These are phyloP conservation scores for Equus quagga DNA, from an alignment of 2,113 vertebrate species.

Conservation along the genomic window DNA sequence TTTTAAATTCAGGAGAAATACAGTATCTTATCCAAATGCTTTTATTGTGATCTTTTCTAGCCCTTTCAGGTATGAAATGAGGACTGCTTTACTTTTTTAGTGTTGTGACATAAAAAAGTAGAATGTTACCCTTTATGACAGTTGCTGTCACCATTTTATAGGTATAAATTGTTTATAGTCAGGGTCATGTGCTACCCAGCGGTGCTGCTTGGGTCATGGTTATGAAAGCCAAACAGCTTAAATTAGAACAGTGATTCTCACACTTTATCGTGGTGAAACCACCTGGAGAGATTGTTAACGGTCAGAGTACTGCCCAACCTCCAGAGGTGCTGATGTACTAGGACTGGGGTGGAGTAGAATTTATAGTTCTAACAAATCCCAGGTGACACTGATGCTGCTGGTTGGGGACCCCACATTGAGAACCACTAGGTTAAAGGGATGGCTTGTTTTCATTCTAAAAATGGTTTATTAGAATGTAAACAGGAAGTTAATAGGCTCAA, in stretches of 20 bases:
- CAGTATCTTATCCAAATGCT: background rate
- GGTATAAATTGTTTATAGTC: background rate
- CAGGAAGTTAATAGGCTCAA: background rate
- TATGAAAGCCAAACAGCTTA: background rate
- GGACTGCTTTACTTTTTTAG: background rate
- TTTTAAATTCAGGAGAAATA: background rate
- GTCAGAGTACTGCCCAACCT: background rate
- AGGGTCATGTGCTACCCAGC: background rate
- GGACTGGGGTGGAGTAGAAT: background rate
- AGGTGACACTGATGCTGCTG: background rate
- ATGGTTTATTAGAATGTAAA: background rate
- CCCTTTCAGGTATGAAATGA: background rate
- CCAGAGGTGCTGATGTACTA: background rate
- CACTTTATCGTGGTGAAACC: background rate
- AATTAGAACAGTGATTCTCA: background rate
- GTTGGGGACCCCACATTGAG: background rate
- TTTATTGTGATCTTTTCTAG: slow-evolving; percentile 30
- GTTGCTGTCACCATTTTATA: background rate
- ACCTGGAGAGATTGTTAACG: background rate
- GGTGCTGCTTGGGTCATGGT: background rate
- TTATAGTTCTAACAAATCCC: background rate
- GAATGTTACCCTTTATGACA: background rate
- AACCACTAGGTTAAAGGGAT: background rate
- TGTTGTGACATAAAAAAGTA: background rate
- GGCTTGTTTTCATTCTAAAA: background rate